phyloP scores from a whole-genome alignment of 2,888 invertebrate species.

The Fragum whitleyi region DNA sequence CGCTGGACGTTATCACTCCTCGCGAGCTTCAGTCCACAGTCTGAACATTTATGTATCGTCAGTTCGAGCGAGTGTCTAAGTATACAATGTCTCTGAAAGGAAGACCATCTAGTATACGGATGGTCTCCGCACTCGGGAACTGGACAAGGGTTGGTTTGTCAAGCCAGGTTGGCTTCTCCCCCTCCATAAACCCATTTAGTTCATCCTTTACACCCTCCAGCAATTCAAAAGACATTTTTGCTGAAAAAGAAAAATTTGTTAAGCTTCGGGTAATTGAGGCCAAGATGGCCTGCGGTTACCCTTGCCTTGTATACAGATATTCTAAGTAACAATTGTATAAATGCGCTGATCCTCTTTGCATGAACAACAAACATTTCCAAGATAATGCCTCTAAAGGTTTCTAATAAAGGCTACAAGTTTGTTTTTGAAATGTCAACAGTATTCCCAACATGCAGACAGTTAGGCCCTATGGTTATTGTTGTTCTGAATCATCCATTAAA shows the following conservation, averaged over 20 bases:
- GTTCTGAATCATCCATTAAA: neutral
- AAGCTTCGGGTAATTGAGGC: neutral
- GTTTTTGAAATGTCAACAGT: neutral
- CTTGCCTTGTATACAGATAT: neutral
- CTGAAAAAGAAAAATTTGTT: neutral
- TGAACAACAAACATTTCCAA: no score
- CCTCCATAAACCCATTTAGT: neutral
- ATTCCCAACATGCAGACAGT: neutral
- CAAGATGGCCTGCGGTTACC: neutral
- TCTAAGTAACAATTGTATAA: neutral
- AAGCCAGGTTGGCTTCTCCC: neutral
- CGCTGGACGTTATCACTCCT: no score
- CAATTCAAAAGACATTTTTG: neutral
- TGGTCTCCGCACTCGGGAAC: neutral
- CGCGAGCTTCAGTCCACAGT: no score
- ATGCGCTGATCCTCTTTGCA: neutral
- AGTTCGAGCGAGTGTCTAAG: no score
- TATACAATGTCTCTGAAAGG: neutral
- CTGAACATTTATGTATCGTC: no score
- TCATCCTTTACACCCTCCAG: slow-evolving; percentile 6
- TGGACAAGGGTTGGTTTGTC: neutral
- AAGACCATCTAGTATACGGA: neutral
- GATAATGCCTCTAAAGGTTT: no score
- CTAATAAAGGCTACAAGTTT: neutral
- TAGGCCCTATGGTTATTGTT: neutral